Evolutionary conservation across 2,113 vertebrate genomes (phyloP), one percentile per base, ranked within the genome.

Genomic region (Limnothrissa miodon): DNA sequence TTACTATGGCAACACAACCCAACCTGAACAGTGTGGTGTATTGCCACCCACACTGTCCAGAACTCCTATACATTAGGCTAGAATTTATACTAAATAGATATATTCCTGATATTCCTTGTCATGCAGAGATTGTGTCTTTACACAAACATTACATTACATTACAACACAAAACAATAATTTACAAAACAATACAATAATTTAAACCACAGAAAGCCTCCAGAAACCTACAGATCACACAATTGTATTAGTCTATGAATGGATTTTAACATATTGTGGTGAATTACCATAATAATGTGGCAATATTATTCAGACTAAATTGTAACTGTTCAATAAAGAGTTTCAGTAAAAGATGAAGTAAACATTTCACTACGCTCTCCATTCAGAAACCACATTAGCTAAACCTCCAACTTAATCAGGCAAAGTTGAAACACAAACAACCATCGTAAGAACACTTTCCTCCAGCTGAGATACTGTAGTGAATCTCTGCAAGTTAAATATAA

Each of bases 401-500:
- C 15, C 29, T 36, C 33, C 33, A 1, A 15, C 29, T 74, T 74
- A 74, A 33, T 17, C 4, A 33, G 33, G 15, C 9, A 13, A 74
- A 66, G 29, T 11, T 36, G 66, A 74, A 23, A 11, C 66, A 74
- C 33, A 33, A 74, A 36, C 66, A 33, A 33, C 33, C 66, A 74
- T 36, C 66, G 25, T 51, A 13, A 5, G 33, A 2, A 17, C 36
- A 15, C 2, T 70, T 0, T 46, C 15, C 90, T 89, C 33, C 66
- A 62, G 59, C 59, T 39, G 11, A 33, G 5, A n/a, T n/a, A n/a
- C n/a, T n/a, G 66, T 29, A 74, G 66, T 29, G 80, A 80, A 84
- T 86, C 82, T 85, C 53, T 29, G 10, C 29, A 6, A 83, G 84
- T 86, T 87, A 89, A 88, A 88, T 84, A 85, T 87, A 87, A 85